Base-by-base conservation (phyloP, 2,888 invertebrate species). In the Loripinus fragilis region DNA sequence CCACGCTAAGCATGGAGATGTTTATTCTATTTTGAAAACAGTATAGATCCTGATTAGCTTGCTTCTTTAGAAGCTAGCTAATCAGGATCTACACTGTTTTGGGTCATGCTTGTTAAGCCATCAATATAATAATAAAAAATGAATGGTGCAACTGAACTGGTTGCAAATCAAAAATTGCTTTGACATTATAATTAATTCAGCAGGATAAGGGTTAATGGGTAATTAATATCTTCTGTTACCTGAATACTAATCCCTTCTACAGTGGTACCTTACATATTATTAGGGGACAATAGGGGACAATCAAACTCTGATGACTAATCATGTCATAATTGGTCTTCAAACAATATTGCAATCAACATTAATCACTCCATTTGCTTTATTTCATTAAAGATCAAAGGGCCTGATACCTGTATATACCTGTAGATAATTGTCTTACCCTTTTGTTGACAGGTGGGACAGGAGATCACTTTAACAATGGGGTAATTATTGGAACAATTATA, bases 221-320 rank as follows among this genome's bases (percentile, higher is more conserved):
- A 60, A 60, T 60, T 30, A 33, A 33, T 60, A 60, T 33, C 25
- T 2, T 1, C 3, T n/a, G 12, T 15, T 60, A 60, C 60, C 60
- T 60, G 60, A 60, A 30, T 33, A 60, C 33, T 60, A 33, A 60
- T 60, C 60, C 60, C 60, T n/a, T 5, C 23, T 33, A 60, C 12
- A 1, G 17, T 12, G n/a, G 67, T 35, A 73, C 52, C 64, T 71
- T 79, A 74, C 79, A 71, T 79, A 72, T 52, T 35, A 35, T n/a
- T n/a, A n/a, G n/a, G n/a, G n/a, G n/a, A n/a, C n/a, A n/a, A n/a
- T 42, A 70, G 67, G 60, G 69, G 71, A 80, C 77, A 83, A 81
- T 78, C 42, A 60, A 33, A 41, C 72, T 75, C 79, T 80, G 80
- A 83, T 83, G 79, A 76, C 33, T 75, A 77, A 83, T 77, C 80